Evolutionary conservation across 1,140 invertebrate species (phyloP).

Genomic region (Zophobas morio): DNA sequence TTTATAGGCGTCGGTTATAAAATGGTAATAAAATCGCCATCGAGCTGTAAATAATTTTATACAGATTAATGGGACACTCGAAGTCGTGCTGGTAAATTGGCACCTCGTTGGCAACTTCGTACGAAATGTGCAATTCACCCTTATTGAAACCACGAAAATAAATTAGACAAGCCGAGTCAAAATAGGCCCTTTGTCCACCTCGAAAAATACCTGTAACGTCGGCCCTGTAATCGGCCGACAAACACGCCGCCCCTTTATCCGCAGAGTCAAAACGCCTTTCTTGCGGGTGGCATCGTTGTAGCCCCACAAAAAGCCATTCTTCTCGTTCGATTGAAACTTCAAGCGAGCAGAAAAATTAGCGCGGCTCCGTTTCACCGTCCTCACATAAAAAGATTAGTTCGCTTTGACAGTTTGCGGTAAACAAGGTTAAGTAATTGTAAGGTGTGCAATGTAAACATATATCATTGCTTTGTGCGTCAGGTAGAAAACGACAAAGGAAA

Average conservation of each 20-base stretch:
- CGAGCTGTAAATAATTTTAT: not conserved
- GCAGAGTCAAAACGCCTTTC: slow-evolving; percentile 56
- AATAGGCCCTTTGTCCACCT: slow-evolving; percentile 43
- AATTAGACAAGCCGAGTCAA: slow-evolving; percentile 57
- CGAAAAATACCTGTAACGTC: slow-evolving; percentile 28
- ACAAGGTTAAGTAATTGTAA: slow-evolving; percentile 65
- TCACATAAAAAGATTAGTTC: slow-evolving; percentile 64
- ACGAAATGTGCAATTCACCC: slow-evolving; percentile 7
- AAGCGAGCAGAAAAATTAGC: slow-evolving; percentile 51
- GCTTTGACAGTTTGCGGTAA: slow-evolving; percentile 66
- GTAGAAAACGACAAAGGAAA: slow-evolving; percentile 53
- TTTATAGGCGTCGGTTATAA: not conserved
- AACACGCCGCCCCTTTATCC: slow-evolving; percentile 55
- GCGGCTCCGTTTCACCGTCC: slow-evolving; percentile 50
- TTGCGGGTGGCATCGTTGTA: slow-evolving; percentile 50
- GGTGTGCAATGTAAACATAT: slow-evolving; percentile 63
- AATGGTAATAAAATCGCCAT: slow-evolving; percentile 18
- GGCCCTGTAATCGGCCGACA: slow-evolving; percentile 56
- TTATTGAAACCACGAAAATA: slow-evolving; percentile 48
- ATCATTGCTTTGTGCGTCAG: slow-evolving; percentile 61
- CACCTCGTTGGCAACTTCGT: not conserved
- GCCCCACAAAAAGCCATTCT: slow-evolving; percentile 49
- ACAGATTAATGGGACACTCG: not conserved
- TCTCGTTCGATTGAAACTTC: slow-evolving; percentile 51
- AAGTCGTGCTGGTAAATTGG: not conserved